Evolutionary conservation across 2,113 vertebrate species (phyloP).

Genomic region (Struthidea cinerea): DNA sequence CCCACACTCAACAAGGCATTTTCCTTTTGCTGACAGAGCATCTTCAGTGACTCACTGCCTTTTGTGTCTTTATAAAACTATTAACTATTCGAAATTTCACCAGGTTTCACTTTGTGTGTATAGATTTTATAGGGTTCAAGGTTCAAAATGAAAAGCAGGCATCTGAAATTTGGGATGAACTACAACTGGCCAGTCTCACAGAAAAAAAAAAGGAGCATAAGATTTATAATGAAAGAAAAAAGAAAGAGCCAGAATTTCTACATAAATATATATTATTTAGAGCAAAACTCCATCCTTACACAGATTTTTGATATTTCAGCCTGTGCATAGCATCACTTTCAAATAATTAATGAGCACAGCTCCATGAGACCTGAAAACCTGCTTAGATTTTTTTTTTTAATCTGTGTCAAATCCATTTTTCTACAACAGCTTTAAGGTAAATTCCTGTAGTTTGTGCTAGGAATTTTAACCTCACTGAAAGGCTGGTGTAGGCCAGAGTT

Average conservation of each 20-base stretch:
- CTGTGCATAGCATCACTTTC: background rate
- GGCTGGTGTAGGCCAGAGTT: constrained; percentile 64
- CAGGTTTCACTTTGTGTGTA: background rate
- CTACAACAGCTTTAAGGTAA: constrained; percentile 68
- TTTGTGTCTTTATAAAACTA: background rate
- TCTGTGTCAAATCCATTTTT: constrained; percentile 49
- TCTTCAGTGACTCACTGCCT: background rate
- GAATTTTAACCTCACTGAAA: constrained; percentile 69
- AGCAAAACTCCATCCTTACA: background rate
- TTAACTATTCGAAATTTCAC: background rate
- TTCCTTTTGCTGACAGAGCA: background rate
- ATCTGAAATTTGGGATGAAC: background rate
- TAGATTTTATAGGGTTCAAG: background rate
- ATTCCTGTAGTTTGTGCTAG: constrained; percentile 66
- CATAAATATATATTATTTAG: constrained; percentile 4
- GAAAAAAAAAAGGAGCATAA: background rate
- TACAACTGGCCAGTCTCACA: background rate
- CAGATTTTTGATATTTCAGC: constrained; percentile 8
- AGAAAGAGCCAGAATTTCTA: background rate
- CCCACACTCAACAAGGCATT: background rate
- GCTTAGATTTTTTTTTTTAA: constrained; percentile 8
- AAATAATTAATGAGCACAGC: constrained; percentile 17
- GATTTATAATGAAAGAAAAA: background rate
- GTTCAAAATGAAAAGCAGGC: background rate
- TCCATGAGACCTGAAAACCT: constrained; percentile 27